Evolutionary conservation across 2,113 vertebrate genomes (phyloP).

Genomic region (Penelope pileata): DNA sequence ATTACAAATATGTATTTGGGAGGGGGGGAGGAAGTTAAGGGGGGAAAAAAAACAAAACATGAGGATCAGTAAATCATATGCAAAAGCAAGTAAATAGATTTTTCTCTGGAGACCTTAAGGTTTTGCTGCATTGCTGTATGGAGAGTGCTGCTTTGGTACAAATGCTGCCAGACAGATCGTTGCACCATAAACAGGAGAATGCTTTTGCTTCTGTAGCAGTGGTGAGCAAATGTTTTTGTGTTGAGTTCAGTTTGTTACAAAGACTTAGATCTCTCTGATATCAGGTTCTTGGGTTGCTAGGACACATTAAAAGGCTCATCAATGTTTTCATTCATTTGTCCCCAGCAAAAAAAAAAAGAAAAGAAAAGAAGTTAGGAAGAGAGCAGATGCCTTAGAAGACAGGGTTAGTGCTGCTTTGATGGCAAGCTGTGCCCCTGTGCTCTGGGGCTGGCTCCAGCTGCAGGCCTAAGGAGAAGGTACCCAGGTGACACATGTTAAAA

Average conservation of each 20-base stretch:
- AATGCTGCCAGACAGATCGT: background rate
- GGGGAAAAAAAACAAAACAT: background rate
- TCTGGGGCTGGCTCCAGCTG: conserved; percentile 23
- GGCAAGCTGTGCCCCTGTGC: background rate
- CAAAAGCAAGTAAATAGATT: background rate
- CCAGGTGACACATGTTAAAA: background rate
- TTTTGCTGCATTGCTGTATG: background rate
- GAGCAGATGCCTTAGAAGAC: background rate
- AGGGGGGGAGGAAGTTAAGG: too few relatives aligned
- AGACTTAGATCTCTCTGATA: background rate
- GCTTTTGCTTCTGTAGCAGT: background rate
- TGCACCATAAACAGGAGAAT: background rate
- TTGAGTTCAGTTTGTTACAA: background rate
- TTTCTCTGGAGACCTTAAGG: background rate
- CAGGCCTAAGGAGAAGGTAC: background rate
- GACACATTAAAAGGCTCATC: background rate
- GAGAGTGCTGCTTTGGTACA: background rate
- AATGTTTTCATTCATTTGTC: conserved; percentile 22
- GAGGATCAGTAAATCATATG: background rate
- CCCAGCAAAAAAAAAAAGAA: background rate
- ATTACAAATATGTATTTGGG: background rate
- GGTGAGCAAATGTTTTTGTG: background rate
- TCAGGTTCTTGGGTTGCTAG: conserved; percentile 27
- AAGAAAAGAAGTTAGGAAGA: background rate
- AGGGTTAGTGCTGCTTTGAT: conserved; percentile 38